Evolutionary conservation across 2,113 vertebrate genomes (phyloP).

Genomic region (Oophaga pumilio): DNA sequence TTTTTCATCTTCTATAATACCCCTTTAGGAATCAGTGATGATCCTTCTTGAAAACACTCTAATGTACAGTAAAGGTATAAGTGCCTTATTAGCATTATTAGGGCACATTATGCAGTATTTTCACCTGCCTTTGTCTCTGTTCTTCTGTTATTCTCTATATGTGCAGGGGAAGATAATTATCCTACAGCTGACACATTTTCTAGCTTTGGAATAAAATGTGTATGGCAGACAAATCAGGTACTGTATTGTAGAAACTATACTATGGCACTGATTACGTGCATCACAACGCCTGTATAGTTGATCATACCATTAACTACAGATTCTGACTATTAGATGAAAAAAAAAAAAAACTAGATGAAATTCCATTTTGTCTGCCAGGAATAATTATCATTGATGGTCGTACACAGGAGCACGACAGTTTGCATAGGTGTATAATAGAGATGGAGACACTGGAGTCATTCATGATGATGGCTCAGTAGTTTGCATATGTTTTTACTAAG

Average conservation of each 20-base stretch:
- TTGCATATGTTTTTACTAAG: conserved; percentile 13
- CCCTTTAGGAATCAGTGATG: too few species aligned
- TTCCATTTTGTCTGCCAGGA: neutral
- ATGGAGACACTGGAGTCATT: neutral
- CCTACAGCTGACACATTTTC: too few species aligned
- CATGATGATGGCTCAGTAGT: neutral
- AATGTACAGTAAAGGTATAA: too few species aligned
- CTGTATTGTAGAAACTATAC: neutral
- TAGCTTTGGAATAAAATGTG: neutral
- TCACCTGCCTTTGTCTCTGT: too few species aligned
- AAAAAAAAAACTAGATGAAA: too few species aligned
- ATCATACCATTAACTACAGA: neutral
- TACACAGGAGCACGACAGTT: neutral
- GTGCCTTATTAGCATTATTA: too few species aligned
- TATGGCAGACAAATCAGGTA: neutral
- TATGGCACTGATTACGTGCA: neutral
- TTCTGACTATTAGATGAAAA: neutral
- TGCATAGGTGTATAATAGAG: neutral
- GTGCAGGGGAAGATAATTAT: too few species aligned
- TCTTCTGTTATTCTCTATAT: too few species aligned
- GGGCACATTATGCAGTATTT: too few species aligned
- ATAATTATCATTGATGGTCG: neutral
- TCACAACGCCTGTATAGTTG: neutral
- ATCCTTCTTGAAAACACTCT: too few species aligned
- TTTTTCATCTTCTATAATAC: too few species aligned